phyloP scores from a whole-genome alignment of 2,888 invertebrate species.

The Melanotus villosus region DNA sequence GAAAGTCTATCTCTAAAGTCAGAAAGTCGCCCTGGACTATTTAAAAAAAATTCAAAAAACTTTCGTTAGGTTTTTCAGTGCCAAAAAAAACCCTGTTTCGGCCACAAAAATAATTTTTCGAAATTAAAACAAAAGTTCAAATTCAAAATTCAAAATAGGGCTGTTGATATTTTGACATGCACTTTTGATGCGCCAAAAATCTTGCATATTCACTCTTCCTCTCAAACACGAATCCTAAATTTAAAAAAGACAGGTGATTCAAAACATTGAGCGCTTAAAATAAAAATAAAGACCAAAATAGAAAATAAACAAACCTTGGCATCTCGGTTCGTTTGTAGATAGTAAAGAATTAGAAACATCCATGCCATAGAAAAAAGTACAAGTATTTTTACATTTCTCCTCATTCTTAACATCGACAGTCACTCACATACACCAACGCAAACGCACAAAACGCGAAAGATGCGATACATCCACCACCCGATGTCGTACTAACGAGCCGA shows the following conservation, averaged over 20 bases:
- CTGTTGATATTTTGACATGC: not conserved
- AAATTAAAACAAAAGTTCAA: no score
- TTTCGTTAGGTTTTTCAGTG: no score
- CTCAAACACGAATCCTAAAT: not conserved
- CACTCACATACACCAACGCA: conserved; percentile 46
- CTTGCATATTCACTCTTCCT: not conserved
- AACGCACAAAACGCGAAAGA: conserved; percentile 33
- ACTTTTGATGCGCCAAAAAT: not conserved
- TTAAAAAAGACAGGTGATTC: no score
- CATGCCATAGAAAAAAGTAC: conserved; percentile 74
- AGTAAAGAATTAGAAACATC: conserved; percentile 77
- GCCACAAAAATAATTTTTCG: no score
- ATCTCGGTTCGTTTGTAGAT: conserved; percentile 73
- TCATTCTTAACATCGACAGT: conserved; percentile 64
- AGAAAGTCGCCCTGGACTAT: no score
- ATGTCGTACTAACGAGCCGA: conserved; percentile 48
- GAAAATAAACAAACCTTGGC: conserved; percentile 69
- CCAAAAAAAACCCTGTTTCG: no score
- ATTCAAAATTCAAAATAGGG: no score
- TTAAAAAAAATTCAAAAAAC: no score
- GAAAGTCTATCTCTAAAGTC: not conserved
- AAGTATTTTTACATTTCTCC: conserved; percentile 75
- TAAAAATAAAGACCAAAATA: not conserved
- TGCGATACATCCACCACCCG: conserved; percentile 42
- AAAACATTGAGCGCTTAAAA: not conserved